Evolutionary conservation across 2,888 invertebrate genomes (phyloP).

Genomic region (Orthosia cruda): DNA sequence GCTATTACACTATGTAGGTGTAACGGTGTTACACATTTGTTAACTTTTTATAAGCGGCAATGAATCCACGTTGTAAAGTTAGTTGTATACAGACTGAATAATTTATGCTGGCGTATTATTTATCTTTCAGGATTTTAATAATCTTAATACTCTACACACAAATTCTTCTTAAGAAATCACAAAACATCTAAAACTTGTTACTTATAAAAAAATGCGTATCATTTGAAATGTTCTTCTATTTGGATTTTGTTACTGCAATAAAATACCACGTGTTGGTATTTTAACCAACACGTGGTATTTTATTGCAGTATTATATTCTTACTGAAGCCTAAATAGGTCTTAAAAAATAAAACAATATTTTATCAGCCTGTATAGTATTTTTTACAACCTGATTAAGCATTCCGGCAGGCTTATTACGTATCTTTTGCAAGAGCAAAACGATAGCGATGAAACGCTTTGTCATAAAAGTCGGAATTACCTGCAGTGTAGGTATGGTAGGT

Average conservation of each 20-base stretch:
- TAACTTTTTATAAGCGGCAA: constrained; percentile 35
- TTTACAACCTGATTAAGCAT: constrained; percentile 20
- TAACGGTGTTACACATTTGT: constrained; percentile 39
- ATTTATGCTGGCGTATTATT: not conserved
- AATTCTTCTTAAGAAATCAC: too few relatives aligned
- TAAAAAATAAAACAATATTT: not conserved
- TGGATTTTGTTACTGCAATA: not conserved
- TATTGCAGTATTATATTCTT: not conserved
- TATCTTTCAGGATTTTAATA: not conserved
- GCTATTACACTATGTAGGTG: constrained; percentile 15
- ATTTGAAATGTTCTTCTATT: too few relatives aligned
- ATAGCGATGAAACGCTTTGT: too few relatives aligned
- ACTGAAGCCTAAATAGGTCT: too few relatives aligned
- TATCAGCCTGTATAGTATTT: not conserved
- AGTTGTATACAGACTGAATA: constrained; percentile 20
- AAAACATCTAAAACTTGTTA: too few relatives aligned
- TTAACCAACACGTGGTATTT: too few relatives aligned
- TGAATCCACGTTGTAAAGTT: constrained; percentile 33
- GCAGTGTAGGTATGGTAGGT: too few relatives aligned
- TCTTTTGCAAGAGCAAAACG: too few relatives aligned
- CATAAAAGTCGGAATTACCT: too few relatives aligned
- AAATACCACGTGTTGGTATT: not conserved
- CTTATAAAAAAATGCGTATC: too few relatives aligned
- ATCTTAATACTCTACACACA: too few relatives aligned
- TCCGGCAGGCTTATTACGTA: too few relatives aligned